phyloP scores from a whole-genome alignment of 2,888 invertebrate species.

The Microdon myrmicae region DNA sequence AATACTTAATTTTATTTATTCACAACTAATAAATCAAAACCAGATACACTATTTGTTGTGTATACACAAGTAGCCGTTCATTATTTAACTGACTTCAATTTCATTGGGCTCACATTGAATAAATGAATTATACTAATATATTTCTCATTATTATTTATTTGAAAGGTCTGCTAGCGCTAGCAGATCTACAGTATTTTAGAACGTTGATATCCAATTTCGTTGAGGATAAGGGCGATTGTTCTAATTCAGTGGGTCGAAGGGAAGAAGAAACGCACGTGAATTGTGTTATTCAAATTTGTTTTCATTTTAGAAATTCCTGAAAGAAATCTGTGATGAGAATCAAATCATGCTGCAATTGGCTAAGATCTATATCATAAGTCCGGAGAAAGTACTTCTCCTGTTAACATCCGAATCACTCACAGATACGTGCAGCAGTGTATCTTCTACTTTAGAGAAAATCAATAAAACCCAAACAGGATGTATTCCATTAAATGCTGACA shows the following conservation, averaged over 20 bases:
- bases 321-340: slow-evolving; percentile 64
- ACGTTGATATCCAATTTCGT: slow-evolving; percentile 27
- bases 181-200: slow-evolving; percentile 27
- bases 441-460: slow-evolving; percentile 63
- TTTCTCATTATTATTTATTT: slow-evolving; percentile 27
- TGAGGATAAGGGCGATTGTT: slow-evolving; percentile 16
- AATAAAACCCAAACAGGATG: slow-evolving; percentile 65
- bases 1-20: slow-evolving; percentile 40
- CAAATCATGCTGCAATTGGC: slow-evolving; percentile 68
- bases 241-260: slow-evolving; percentile 1
- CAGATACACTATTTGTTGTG: slow-evolving; percentile 4
- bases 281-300: neutral
- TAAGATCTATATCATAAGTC: slow-evolving; percentile 68
- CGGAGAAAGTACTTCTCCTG: slow-evolving; percentile 69
- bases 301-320: slow-evolving; percentile 16
- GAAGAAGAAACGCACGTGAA: neutral
- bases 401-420: slow-evolving; percentile 64
- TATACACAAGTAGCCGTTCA: neutral
- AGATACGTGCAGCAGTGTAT: slow-evolving; percentile 57
- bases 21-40: slow-evolving; percentile 23
- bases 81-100: neutral
- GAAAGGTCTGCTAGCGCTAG: slow-evolving; percentile 11
- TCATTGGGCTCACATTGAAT: neutral
- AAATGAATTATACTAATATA: slow-evolving; percentile 25
- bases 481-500: slow-evolving; percentile 61